Percentiles rank a stretch among this genome's conserved stretches.
Evolutionary conservation across 2,113 vertebrate species (phyloP).

Genomic region (Falco punctatus): DNA sequence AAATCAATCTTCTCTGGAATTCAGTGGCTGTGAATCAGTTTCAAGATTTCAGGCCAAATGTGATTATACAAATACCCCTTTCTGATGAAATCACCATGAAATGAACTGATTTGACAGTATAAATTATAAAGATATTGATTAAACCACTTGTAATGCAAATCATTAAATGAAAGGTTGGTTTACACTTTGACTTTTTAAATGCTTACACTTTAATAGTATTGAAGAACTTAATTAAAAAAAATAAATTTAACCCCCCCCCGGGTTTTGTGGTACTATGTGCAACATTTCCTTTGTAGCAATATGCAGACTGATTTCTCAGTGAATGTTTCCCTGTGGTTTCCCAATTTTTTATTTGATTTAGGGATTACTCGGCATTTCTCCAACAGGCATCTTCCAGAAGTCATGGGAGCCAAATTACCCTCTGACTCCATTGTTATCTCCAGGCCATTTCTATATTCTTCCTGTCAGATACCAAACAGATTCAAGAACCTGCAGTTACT

Average conservation of each 20-base stretch:
- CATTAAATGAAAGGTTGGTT: background rate
- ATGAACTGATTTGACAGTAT: background rate
- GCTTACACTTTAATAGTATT: background rate
- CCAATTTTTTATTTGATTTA: background rate
- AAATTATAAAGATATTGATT: background rate
- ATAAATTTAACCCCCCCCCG: too few relatives aligned
- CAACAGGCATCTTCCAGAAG: background rate
- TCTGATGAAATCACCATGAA: background rate
- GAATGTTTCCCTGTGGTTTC: background rate
- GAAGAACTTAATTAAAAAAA: background rate
- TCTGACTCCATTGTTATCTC: background rate
- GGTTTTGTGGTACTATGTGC: background rate
- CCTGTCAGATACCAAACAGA: background rate
- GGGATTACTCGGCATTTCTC: background rate
- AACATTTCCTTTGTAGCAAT: background rate
- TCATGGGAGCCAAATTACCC: background rate
- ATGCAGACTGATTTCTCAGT: background rate
- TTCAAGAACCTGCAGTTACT: background rate
- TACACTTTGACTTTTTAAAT: background rate
- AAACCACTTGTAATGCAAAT: background rate
- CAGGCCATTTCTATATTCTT: background rate
- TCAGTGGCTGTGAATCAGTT: background rate
- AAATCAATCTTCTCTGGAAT: background rate
- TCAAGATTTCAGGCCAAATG: background rate
- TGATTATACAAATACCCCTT: background rate